A percentile compares a stretch with the other conserved stretches of the same genome.
Conservation (phyloP, 2,797 vertebrate species). For the Glossophaga mutica region DNA sequence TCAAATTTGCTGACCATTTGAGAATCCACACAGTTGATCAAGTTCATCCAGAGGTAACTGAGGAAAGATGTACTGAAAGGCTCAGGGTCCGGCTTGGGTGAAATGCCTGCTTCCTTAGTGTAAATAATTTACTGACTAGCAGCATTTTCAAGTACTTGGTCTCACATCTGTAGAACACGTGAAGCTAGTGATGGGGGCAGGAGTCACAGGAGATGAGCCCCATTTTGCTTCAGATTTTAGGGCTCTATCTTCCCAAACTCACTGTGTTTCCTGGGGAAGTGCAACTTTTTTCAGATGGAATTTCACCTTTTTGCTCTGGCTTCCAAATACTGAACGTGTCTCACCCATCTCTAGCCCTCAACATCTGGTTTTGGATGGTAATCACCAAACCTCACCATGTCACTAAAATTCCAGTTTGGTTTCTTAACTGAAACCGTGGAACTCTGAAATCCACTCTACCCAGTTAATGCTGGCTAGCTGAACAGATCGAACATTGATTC, state of each 20-base stretch:
- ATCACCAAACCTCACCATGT: not conserved
- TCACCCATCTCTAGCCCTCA: not conserved
- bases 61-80: not conserved
- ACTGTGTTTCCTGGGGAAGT: not conserved
- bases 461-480: not conserved
- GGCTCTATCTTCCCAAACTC: not conserved
- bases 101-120: not conserved
- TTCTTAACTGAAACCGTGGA: conserved; percentile 10
- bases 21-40: not conserved
- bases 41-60: not conserved
- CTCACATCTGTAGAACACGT: conserved; percentile 21
- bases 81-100: not conserved
- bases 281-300: conserved; percentile 43
- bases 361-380: not conserved
- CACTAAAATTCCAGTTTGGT: not conserved
- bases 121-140: not conserved
- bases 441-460: not conserved
- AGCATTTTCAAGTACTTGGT: not conserved
- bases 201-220: not conserved
- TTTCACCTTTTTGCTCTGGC: not conserved
- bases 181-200: not conserved
- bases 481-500: not conserved
- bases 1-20: not conserved
- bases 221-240: conserved; percentile 19
- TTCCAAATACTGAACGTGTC: not conserved